A percentile compares a stretch with the other conserved stretches of the same genome.
These are phyloP conservation scores for Ageneiosus marmoratus DNA, from an alignment of 2,113 vertebrate species.

Conservation along the genomic window DNA sequence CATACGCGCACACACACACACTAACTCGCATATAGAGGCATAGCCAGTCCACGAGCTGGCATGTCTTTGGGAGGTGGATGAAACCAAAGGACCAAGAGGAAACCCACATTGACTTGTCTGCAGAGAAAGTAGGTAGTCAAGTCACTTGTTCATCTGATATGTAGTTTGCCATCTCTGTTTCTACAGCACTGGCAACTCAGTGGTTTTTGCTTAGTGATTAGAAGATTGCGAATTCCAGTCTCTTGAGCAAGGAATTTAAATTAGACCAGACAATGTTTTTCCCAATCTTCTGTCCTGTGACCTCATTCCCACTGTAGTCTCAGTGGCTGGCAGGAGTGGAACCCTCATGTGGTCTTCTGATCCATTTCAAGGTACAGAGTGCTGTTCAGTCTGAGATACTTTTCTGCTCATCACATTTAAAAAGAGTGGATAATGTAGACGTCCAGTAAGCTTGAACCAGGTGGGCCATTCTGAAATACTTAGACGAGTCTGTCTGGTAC, in stretches of 20 bases:
- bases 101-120: not conserved
- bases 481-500: not conserved
- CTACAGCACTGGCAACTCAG: not conserved
- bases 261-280: not conserved
- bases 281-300: not conserved
- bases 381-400: not conserved
- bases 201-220: not conserved
- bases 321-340: not conserved
- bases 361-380: not conserved
- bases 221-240: not conserved
- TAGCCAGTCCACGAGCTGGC: not conserved
- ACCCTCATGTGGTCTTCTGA: not conserved
- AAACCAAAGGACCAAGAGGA: not conserved
- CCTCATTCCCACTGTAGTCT: not conserved
- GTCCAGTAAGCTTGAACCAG: not conserved
- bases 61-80: not conserved
- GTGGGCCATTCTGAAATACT: not conserved
- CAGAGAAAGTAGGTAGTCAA: not conserved
- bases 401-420: not conserved
- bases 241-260: not conserved
- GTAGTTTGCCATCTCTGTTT: not conserved
- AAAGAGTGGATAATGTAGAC: not conserved
- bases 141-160: not conserved
- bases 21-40: not conserved
- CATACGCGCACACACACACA: too few species aligned